Conservation (phyloP, 2,797 vertebrate species). For the Myotis findleyi region DNA sequence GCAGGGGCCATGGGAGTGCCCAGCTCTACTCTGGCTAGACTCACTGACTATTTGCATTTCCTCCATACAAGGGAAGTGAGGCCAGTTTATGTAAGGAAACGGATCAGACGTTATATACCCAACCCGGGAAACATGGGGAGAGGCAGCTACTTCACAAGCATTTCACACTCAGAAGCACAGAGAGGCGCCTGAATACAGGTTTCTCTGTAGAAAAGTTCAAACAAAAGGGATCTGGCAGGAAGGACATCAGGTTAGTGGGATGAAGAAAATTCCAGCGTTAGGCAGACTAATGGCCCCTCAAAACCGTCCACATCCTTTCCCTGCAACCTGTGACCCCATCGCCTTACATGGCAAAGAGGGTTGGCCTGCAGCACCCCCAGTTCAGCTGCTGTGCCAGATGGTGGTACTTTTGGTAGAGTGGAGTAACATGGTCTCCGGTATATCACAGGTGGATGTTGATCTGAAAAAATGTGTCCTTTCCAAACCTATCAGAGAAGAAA, state of each 20-base stretch:
- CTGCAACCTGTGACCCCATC: neutral
- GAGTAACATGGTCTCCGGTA: neutral
- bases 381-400: neutral
- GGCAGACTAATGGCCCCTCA: no score
- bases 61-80: neutral
- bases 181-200: neutral
- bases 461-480: neutral
- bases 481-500: neutral
- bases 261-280: neutral
- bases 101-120: neutral
- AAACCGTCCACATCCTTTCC: neutral
- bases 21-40: neutral
- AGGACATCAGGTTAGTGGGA: neutral
- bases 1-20: neutral
- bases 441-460: neutral
- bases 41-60: neutral
- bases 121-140: neutral
- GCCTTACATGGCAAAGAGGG: neutral
- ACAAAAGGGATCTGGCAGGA: neutral
- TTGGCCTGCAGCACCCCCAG: neutral
- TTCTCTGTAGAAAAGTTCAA: neutral
- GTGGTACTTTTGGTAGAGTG: neutral
- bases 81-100: neutral
- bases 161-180: neutral
- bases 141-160: neutral